These are phyloP conservation scores for Egretta garzetta DNA, from an alignment of 2,113 vertebrate genomes.

Conservation along the genomic window DNA sequence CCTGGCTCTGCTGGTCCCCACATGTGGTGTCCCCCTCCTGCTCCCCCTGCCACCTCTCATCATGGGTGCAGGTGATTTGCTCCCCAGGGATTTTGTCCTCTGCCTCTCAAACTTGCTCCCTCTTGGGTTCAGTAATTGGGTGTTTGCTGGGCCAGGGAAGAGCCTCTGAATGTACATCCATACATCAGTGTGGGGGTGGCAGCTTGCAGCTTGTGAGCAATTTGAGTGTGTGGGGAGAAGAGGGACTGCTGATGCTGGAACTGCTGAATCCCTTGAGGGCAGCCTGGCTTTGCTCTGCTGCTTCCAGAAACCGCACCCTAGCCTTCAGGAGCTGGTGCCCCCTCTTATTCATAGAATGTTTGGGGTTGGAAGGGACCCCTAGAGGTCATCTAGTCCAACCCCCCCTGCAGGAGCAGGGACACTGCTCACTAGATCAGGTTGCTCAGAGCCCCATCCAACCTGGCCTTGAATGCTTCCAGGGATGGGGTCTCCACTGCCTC, in stretches of 20 bases:
- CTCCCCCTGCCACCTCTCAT: background rate
- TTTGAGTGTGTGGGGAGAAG: background rate
- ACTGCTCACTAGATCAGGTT: no score
- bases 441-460: no score
- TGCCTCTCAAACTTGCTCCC: background rate
- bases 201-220: background rate
- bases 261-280: background rate
- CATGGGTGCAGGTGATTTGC: background rate
- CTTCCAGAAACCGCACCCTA: background rate
- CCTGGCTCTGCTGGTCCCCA: background rate
- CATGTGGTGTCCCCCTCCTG: background rate
- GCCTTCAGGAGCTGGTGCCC: background rate
- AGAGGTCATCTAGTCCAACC: no score
- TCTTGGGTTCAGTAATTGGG: background rate
- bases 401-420: no score
- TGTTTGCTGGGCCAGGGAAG: background rate
- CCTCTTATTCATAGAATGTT: no score
- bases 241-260: background rate
- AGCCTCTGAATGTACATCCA: background rate
- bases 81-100: background rate
- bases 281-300: background rate
- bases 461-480: no score
- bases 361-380: no score
- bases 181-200: accelerated
- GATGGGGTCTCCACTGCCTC: no score